Percentiles rank a stretch among this genome's conserved stretches.
Conservation (phyloP, 2,113 vertebrate genomes). For the Protobothrops mucrosquamatus region DNA sequence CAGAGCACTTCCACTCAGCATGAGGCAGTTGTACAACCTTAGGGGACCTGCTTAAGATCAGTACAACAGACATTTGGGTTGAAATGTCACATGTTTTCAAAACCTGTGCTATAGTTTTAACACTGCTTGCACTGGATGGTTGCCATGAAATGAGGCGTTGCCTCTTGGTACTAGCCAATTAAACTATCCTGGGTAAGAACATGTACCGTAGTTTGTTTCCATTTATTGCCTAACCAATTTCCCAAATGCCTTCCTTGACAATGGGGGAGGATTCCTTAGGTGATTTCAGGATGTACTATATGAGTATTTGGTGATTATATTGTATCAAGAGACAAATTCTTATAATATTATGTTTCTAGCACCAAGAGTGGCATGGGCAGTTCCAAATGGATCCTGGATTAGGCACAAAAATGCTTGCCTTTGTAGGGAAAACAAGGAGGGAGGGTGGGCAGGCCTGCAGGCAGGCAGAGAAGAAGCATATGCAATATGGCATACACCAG, state of each 20-base stretch:
- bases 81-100: constrained; percentile 5
- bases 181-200: neutral
- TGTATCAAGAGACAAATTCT: neutral
- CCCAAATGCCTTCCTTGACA: neutral
- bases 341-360: neutral
- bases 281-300: neutral
- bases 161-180: rapidly evolving
- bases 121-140: neutral
- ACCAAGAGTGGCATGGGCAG: neutral
- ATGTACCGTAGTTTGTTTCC: neutral
- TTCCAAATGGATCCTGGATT: neutral
- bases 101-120: neutral
- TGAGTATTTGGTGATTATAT: neutral
- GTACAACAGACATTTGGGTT: neutral
- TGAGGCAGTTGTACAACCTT: constrained; percentile 12
- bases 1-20: neutral
- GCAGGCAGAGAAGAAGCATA: neutral
- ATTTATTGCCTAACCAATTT: neutral
- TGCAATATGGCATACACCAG: neutral
- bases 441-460: neutral
- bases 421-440: neutral
- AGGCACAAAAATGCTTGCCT: neutral
- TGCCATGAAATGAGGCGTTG: neutral
- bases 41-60: neutral
- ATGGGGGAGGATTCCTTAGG: neutral